A percentile compares a stretch with the other conserved stretches of the same genome.
These are phyloP conservation scores for Myodes glareolus DNA, from an alignment of 2,113 vertebrate genomes.

Conservation along the genomic window DNA sequence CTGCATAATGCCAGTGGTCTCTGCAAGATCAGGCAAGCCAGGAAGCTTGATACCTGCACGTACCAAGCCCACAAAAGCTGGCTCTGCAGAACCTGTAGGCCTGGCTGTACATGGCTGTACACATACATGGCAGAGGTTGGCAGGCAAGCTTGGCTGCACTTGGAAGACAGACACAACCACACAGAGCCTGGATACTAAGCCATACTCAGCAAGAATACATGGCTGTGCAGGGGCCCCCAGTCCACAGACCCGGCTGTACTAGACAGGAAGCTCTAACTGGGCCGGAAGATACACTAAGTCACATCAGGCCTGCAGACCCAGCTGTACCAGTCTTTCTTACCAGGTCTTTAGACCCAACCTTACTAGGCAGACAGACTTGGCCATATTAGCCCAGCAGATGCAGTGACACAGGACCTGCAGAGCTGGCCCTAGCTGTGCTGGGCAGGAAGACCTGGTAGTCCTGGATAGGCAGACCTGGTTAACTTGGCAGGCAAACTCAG, in stretches of 20 bases:
- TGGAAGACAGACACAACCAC: not conserved
- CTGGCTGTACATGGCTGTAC: not conserved
- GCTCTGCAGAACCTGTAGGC: not conserved
- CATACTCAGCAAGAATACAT: not conserved
- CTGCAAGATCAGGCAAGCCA: not conserved
- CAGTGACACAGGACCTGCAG: not conserved
- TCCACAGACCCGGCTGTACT: not conserved
- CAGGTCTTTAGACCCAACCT: not conserved
- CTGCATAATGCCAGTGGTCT: not conserved
- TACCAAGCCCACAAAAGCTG: not conserved
- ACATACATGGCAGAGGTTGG: not conserved
- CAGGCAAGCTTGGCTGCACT: not conserved
- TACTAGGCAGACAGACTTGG: not conserved
- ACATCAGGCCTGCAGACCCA: not conserved
- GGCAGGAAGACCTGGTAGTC: not conserved
- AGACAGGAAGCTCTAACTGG: not conserved
- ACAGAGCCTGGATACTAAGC: not conserved
- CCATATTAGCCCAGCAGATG: not conserved
- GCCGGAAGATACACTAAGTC: too few species aligned
- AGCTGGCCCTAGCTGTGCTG: not conserved
- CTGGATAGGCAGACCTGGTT: not conserved
- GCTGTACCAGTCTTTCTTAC: not conserved
- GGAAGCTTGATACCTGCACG: not conserved
- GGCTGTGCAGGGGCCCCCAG: not conserved
- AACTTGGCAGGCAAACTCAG: not conserved